Evolutionary conservation across 2,888 invertebrate genomes (phyloP), one percentile per base, ranked within the genome.

Genomic region (Folsomia manolachei): DNA sequence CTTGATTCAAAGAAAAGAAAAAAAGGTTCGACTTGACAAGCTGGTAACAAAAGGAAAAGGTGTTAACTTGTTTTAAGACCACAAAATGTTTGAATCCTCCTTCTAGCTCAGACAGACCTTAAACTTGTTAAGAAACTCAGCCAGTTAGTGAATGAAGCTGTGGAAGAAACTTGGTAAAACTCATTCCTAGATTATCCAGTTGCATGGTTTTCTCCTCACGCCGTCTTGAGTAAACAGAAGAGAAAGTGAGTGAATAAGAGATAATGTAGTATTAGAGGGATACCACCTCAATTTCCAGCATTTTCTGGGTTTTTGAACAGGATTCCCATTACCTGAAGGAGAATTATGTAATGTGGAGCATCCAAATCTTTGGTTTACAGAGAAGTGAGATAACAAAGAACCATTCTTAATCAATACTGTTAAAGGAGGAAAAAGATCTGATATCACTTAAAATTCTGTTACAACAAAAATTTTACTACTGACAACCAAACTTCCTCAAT

Each of bases 401-500:
- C n/a, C n/a, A 66, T 66, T 66, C 65, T 52, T 66, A 52, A 39
- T 52, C 65, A 66, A 66, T 66, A n/a, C n/a, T n/a, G n/a, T n/a
- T n/a, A n/a, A n/a, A n/a, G n/a, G n/a, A n/a, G n/a, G n/a, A n/a
- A n/a, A n/a, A n/a, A n/a, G n/a, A n/a, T n/a, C n/a, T n/a, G n/a
- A n/a, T n/a, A n/a, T n/a, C n/a, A n/a, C n/a, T n/a, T n/a, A n/a
- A n/a, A n/a, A n/a, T n/a, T n/a, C n/a, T n/a, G n/a, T n/a, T n/a
- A n/a, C n/a, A n/a, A n/a, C n/a, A n/a, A n/a, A n/a, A n/a, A n/a
- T n/a, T n/a, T n/a, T n/a, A n/a, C n/a, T n/a, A n/a, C n/a, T n/a
- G n/a, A n/a, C n/a, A n/a, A n/a, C n/a, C n/a, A n/a, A n/a, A n/a
- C n/a, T n/a, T n/a, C n/a, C n/a, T n/a, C n/a, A n/a, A n/a, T n/a